phyloP scores from a whole-genome alignment of 2,797 vertebrate genomes.

The Martes flavigula region DNA sequence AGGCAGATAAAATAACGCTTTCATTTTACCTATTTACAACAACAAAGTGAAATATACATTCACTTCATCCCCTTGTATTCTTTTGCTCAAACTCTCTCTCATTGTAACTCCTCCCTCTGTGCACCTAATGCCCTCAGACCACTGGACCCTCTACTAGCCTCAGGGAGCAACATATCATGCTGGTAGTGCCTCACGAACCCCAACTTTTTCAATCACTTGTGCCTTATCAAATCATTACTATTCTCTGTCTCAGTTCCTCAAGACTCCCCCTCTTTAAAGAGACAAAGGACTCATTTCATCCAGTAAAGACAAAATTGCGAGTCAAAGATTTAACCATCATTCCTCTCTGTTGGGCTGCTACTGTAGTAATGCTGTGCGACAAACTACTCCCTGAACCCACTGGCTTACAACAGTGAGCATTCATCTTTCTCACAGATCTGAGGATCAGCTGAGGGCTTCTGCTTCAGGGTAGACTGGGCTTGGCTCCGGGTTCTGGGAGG shows the following conservation, averaged over 20 bases:
- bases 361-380: not conserved
- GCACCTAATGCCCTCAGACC: not conserved
- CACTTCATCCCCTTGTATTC: not conserved
- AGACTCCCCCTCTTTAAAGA: not conserved
- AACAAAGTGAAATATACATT: not conserved
- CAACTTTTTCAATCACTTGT: not conserved
- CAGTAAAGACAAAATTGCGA: not conserved
- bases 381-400: not conserved
- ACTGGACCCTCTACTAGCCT: no score
- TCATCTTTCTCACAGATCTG: not conserved
- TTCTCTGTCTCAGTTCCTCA: not conserved
- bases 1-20: conserved; percentile 23
- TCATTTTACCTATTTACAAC: not conserved
- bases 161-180: not conserved
- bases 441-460: not conserved
- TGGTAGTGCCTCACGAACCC: not conserved
- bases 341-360: not conserved
- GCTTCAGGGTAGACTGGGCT: not conserved
- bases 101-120: not conserved
- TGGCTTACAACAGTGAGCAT: not conserved
- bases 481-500: not conserved
- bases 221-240: not conserved
- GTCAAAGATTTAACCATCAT: not conserved
- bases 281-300: not conserved
- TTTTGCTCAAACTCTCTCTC: not conserved